Evolutionary conservation across 1,140 invertebrate genomes (phyloP).

Genomic region (Orius insidiosus): DNA sequence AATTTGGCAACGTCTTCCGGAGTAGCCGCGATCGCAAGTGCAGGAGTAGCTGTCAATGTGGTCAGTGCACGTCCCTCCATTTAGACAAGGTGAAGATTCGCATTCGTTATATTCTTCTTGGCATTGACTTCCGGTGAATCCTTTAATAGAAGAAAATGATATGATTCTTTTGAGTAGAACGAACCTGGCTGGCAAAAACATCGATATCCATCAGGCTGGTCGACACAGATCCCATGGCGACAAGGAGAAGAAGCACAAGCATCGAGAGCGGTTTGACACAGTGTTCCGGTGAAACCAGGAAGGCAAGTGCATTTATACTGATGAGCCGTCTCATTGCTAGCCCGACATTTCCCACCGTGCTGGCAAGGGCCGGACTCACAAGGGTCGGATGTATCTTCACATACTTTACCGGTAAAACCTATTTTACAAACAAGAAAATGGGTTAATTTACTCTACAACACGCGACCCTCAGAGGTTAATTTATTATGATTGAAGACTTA

Average conservation of each 20-base stretch:
- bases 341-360: conserved; percentile 73
- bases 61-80: conserved; percentile 49
- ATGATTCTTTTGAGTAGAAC: neutral
- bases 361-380: conserved; percentile 91
- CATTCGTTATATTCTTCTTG: conserved; percentile 32
- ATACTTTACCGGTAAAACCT: conserved; percentile 59
- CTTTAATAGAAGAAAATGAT: conserved; percentile 24
- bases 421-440: conserved; percentile 11
- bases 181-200: conserved; percentile 29
- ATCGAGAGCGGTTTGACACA: conserved; percentile 30
- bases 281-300: conserved; percentile 49
- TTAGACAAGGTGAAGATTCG: conserved; percentile 49
- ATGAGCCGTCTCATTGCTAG: conserved; percentile 49
- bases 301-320: conserved; percentile 81
- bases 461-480: too few species aligned
- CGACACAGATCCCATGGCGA: conserved; percentile 29
- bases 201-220: conserved; percentile 26
- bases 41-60: conserved; percentile 26
- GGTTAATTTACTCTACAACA: neutral
- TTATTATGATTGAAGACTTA: too few species aligned
- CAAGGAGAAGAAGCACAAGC: conserved; percentile 29
- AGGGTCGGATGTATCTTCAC: conserved; percentile 81
- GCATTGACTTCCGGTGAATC: conserved; percentile 45
- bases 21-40: conserved; percentile 27
- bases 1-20: conserved; percentile 25